Percentiles rank a stretch among this genome's conserved stretches.
Conservation (phyloP, 2,888 invertebrate genomes). For the Emesis russula region DNA sequence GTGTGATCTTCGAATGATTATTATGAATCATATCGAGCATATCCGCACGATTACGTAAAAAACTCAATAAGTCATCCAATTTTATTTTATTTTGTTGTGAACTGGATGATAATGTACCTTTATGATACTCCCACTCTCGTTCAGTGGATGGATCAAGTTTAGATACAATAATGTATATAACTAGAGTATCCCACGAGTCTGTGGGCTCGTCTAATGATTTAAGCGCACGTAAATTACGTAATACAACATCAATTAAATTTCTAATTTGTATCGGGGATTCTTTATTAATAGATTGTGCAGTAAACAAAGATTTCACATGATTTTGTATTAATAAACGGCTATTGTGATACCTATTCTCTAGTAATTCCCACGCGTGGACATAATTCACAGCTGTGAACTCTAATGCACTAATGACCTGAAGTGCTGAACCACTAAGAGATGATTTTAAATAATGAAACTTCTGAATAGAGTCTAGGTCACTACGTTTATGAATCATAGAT, state of each 20-base stretch:
- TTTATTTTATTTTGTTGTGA: constrained; percentile 26
- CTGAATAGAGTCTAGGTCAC: too few relatives aligned
- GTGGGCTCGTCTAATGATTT: constrained; percentile 67
- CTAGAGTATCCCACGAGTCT: constrained; percentile 66
- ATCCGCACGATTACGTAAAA: constrained; percentile 41
- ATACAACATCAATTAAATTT: constrained; percentile 66
- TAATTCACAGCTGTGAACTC: too few relatives aligned
- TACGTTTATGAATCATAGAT: too few relatives aligned
- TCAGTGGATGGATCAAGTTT: constrained; percentile 78
- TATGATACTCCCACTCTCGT: constrained; percentile 71
- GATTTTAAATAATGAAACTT: too few relatives aligned
- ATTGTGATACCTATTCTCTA: neutral
- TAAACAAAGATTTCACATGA: constrained; percentile 77
- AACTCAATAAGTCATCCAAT: constrained; percentile 32
- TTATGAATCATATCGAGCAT: constrained; percentile 34
- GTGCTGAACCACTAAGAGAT: too few relatives aligned
- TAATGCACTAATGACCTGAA: too few relatives aligned
- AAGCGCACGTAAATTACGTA: constrained; percentile 72
- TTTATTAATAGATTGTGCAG: constrained; percentile 49
- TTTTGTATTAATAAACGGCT: constrained; percentile 16
- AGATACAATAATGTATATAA: constrained; percentile 66
- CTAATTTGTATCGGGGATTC: constrained; percentile 65
- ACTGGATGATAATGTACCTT: constrained; percentile 23
- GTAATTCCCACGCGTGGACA: too few relatives aligned
- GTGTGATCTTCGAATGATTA: neutral